Base-by-base conservation (phyloP, 2,888 invertebrate species). In the Dasypolia templi region DNA sequence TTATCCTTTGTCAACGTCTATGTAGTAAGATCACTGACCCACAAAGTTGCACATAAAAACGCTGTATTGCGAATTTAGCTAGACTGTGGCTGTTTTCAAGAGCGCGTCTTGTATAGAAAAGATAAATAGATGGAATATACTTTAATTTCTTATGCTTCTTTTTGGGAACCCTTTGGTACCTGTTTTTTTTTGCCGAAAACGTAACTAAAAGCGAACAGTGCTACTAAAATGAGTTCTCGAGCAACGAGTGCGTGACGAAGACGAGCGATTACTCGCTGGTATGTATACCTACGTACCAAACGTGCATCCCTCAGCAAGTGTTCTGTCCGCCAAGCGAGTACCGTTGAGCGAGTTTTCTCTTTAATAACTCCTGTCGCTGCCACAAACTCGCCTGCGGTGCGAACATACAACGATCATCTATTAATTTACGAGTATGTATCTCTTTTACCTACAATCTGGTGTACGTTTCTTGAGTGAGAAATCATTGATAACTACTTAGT, bases 21-120 rank as follows among this genome's bases (percentile, higher is more conserved):
- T 84, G 76, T 84, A 84, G 81, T 66, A 82, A 82, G 76, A 82
- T 58, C 84, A 82, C 3, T 76, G 81, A 81, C 82, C 82, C 81
- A 84, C 68, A 72, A 81, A 80, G 6, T 81, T 72, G 55, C 26
- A 64, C 12, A 81, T 71, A 82, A 84, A 81, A 82, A 75, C 64
- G 53, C 74, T 83, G 58, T 66, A 69, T 84, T 82, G 84, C 70
- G 49, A 72, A 78, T 77, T 78, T 32, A 64, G 42, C 39, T 66
- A n/a, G 44, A 56, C 64, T 59, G 65, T 42, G 53, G 11, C 39
- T 19, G 29, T 81, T 58, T 82, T 82, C 68, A 84, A 76, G 84
- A 72, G 29, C 67, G 75, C 14, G 32, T 42, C 39, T 51, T 0
- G n/a, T 64, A 11, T 32, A 12, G 49, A 63, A 63, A 17, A 63